A percentile compares a stretch with the other conserved stretches of the same genome.
Evolutionary conservation across 1,140 invertebrate species (phyloP).

Genomic region (Drosophila burlai): DNA sequence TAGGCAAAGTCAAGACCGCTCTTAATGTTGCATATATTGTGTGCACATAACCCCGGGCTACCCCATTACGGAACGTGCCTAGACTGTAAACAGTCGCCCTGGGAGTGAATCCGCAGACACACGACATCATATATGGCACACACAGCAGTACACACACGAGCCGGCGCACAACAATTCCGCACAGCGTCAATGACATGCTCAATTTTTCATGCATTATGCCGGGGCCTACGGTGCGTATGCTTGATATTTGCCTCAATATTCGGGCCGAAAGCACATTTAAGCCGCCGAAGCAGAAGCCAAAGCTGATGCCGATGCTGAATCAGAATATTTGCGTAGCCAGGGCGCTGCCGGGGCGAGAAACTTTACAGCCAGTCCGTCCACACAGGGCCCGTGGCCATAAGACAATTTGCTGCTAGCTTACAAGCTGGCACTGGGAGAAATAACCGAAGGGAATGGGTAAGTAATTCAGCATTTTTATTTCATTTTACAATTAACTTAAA

Average conservation of each 20-base stretch:
- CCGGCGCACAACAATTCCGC: constrained; percentile 24
- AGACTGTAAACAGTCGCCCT: constrained; percentile 64
- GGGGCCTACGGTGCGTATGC: constrained; percentile 70
- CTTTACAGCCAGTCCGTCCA: constrained; percentile 17
- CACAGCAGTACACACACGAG: constrained; percentile 9
- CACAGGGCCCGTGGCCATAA: constrained; percentile 48
- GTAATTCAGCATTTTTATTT: neutral
- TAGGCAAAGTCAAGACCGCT: constrained; percentile 49
- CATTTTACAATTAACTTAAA: too few species aligned
- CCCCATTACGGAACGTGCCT: constrained; percentile 68
- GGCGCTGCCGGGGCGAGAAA: constrained; percentile 30
- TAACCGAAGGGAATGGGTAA: neutral
- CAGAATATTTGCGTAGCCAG: constrained; percentile 72
- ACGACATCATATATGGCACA: constrained; percentile 28
- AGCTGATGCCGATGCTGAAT: constrained; percentile 12
- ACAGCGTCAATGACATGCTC: constrained; percentile 74
- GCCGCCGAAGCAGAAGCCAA: constrained; percentile 41
- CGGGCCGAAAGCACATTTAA: constrained; percentile 74
- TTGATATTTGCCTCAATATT: constrained; percentile 77
- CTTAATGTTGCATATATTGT: constrained; percentile 68
- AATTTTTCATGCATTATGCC: constrained; percentile 80
- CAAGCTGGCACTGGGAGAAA: neutral
- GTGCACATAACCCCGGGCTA: constrained; percentile 47
- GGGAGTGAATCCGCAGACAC: constrained; percentile 31
- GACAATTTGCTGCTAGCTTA: constrained; percentile 71